Conservation (phyloP, 2,113 vertebrate species). For the Rana temporaria region DNA sequence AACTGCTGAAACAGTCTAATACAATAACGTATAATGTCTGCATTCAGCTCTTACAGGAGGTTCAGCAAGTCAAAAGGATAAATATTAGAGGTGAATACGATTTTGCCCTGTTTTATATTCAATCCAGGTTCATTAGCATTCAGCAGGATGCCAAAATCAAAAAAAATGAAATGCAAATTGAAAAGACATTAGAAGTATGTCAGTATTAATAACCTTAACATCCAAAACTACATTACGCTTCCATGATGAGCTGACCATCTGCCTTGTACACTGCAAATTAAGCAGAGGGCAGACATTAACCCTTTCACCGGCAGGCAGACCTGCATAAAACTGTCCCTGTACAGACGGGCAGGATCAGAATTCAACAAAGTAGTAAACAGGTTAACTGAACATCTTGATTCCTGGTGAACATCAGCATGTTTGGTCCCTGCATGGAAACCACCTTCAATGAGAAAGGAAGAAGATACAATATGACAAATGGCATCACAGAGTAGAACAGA, state of each 20-base stretch:
- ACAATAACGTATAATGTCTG: background rate
- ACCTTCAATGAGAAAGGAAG: background rate
- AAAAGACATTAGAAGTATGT: slow-evolving; percentile 54
- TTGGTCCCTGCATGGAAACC: background rate
- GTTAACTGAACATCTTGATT: background rate
- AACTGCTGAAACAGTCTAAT: background rate
- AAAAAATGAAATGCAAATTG: slow-evolving; percentile 52
- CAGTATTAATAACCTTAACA: slow-evolving; percentile 54
- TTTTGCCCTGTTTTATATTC: slow-evolving; percentile 9
- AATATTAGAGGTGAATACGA: slow-evolving; percentile 4
- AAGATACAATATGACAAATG: background rate
- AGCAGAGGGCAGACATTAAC: slow-evolving; percentile 33
- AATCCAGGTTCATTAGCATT: slow-evolving; percentile 20
- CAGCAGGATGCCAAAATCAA: slow-evolving; percentile 22
- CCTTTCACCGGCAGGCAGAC: background rate
- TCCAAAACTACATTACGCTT: slow-evolving; percentile 36
- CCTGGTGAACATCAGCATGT: background rate
- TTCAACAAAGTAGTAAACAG: background rate
- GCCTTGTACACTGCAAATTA: slow-evolving; percentile 47
- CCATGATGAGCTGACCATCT: slow-evolving; percentile 54
- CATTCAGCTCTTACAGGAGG: background rate
- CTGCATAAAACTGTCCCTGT: background rate
- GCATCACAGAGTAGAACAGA: no score
- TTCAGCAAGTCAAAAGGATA: slow-evolving; percentile 4
- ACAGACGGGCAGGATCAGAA: background rate